Base-by-base conservation (phyloP, 2,113 vertebrate species). In the Grus americana region DNA sequence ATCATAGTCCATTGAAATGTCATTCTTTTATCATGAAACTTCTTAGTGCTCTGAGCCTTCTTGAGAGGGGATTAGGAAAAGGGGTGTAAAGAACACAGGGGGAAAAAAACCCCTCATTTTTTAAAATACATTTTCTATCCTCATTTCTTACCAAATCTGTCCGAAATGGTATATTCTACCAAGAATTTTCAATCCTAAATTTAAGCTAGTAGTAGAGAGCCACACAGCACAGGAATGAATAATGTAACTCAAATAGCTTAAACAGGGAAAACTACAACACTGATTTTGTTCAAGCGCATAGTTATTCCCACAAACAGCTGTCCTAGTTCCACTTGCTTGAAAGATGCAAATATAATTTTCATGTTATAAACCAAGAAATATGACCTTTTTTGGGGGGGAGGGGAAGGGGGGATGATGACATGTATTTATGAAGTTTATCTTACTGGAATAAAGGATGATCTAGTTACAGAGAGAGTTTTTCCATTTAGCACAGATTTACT, bases 381-480 rank as follows among this genome's bases (percentile, higher is more conserved):
- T 0, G 3, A 23, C 3, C 7, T n/a, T 30, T 24, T 23, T 42
- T 38, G 38, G 38, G 38, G 38, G 38, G 38, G 38, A 38, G 2
- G 5, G 40, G 40, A 38, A 38, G 38, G 38, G 2, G 5, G 40
- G 40, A 38, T 38, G 40, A 42, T 12, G 5, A 42, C 3, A 15
- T 1, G 0, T 62, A 34, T 79, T 74, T 47, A 18, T 58, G 10
- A 68, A 61, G 20, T 38, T 61, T 57, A 61, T 20, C 34, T 90
- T 78, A 15, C 30, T 32, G 21, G 55, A 74, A 66, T 36, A 54
- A 66, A 78, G 27, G 15, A 44, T 81, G n/a, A 9, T 44, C 24
- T 79, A 36, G 17, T 79, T n/a, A 55, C 12, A 62, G 10, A 70
- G 26, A 29, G 26, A 38, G 6, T 23, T 86, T 6, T 57, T 82